Evolutionary conservation across 2,797 vertebrate genomes (phyloP), one percentile per base, ranked within the genome.

Genomic region (Salmo trutta): DNA sequence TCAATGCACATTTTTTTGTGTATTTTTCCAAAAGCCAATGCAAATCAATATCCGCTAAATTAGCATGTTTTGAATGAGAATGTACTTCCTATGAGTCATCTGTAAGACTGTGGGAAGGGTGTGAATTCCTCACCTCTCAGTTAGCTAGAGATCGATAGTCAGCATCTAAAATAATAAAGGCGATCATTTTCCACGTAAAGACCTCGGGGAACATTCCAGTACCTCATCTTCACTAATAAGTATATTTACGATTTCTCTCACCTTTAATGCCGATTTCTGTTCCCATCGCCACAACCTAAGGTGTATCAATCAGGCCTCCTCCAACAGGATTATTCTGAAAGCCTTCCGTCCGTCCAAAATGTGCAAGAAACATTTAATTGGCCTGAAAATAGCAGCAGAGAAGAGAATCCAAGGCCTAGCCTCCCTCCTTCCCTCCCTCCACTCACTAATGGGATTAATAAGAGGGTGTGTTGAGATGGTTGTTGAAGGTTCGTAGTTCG

Each of bases 321-420:
- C 31, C 31, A 31, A 31, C 16, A 15, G 70, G 70, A 72, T 72
- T 72, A 31, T 24, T 52, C 5, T 29, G 51, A 53, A 72, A 41
- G 70, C 3, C 36, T 17, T 41, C 41, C 3, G 15, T 14, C 70
- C 3, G 15, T 72, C 68, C 29, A 33, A 41, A 69, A 47, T n/a
- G 33, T 33, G n/a, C 10, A 2, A 73, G 70, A 62, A 41, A 65
- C 17, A 53, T 73, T 75, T 74, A 82, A 78, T 79, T 79, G 74
- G 70, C 53, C 74, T 79, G 59, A 77, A 77, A 82, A 82, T 74
- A 78, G 74, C 62, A 31, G 53, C 41, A 47, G 41, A 47, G 12
- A 16, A 21, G 65, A 21, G 5, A 52, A 72, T 51, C 24, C 69
- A 71, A 53, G 51, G 51, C 70, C 70, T 17, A 71, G 14, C n/a